Base-by-base conservation (phyloP, 1,140 invertebrate species). In the Conopomorpha cramerella region DNA sequence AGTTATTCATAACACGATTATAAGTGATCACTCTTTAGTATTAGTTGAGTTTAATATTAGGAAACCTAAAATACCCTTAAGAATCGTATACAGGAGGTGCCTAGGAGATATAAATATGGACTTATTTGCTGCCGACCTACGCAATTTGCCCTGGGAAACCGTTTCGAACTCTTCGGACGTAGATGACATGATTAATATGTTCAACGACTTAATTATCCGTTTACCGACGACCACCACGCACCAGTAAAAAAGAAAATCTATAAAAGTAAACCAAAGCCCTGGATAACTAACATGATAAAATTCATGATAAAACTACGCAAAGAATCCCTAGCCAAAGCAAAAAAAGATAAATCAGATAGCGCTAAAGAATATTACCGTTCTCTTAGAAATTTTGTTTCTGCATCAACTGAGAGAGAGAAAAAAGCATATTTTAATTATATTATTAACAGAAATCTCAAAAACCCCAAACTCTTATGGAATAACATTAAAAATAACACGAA, bases 351-450 rank as follows among this genome's bases (percentile, higher is more conserved):
- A 16, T 16, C 16, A 2, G 30, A 32, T 6, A 2, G 2, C 2
- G 6, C 6, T 25, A 8, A n/a, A 2, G 3, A 25, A 34, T 8
- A 49, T 51, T 17, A 25, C 13, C 16, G 31, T 26, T 4, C 4
- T 10, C 19, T 23, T 4, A 4, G 19, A 23, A 23, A 23, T 23
- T 10, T 23, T 23, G 19, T 23, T 6, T 6, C 10, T 10, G 10
- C 4, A 6, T 23, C 19, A 23, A 23, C 10, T 6, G 10, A 23
- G 10, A 4, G 19, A 23, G 19, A 23, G 10, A 23, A 23, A 23
- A 6, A 10, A 4, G 19, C 19, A 10, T 23, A 6, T 10, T 23
- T 23, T 23, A 23, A 4, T 23, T 10, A 23, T 23, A 6, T 6
- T 10, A 10, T 23, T 6, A 23, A 23, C 10, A 23, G 10, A 6